phyloP scores from a whole-genome alignment of 2,888 invertebrate species.

The Pristionchus exspectatus region DNA sequence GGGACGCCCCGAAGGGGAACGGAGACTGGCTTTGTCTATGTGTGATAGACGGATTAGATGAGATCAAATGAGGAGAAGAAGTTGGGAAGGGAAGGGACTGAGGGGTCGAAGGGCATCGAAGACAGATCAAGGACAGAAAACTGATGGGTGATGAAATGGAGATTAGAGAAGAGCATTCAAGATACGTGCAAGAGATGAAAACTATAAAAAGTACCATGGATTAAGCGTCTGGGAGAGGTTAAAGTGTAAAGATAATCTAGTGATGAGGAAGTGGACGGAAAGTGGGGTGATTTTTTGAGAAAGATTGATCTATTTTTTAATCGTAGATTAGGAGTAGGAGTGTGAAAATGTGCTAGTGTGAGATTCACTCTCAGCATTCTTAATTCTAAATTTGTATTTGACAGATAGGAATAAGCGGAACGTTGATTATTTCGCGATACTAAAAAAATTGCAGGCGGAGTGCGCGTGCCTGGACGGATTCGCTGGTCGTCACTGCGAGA shows the following conservation, averaged over 20 bases:
- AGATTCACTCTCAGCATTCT: too few relatives aligned
- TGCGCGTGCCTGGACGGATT: conserved; percentile 51
- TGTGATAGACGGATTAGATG: conserved; percentile 45
- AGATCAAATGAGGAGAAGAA: neutral
- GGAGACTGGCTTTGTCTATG: conserved; percentile 39
- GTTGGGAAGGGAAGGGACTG: neutral
- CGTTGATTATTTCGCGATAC: neutral
- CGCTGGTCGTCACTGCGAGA: conserved; percentile 49
- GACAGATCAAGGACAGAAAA: neutral
- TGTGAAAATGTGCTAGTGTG: too few relatives aligned
- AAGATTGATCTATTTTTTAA: neutral
- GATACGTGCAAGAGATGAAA: neutral
- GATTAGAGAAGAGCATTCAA: neutral
- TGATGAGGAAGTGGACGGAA: neutral
- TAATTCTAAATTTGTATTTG: too few relatives aligned
- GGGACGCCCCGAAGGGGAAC: neutral
- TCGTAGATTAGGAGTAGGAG: too few relatives aligned
- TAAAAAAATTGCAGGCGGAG: conserved; percentile 37
- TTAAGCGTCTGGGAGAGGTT: neutral
- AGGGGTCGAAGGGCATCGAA: neutral
- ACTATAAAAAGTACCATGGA: neutral
- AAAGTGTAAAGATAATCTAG: neutral
- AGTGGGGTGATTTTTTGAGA: neutral
- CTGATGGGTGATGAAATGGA: neutral
- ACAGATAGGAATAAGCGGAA: too few relatives aligned